Evolutionary conservation across 2,888 invertebrate species (phyloP), one percentile per base, ranked within the genome.

Genomic region (Lasioglossum vierecki): DNA sequence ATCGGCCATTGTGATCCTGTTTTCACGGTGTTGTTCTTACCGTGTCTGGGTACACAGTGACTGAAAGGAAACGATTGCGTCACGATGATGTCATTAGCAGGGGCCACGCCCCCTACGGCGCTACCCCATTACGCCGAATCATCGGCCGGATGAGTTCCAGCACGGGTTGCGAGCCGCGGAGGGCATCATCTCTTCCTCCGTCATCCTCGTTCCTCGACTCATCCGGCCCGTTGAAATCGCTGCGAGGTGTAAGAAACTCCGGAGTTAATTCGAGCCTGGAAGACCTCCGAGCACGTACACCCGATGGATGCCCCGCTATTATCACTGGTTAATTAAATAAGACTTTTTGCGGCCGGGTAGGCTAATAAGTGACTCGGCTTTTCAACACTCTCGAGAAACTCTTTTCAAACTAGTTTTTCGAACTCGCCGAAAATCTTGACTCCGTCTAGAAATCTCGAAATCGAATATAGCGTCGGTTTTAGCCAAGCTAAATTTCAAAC

Each of bases 31-130:
- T 88, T 88, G 89, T 90, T 91, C 88, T 89, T 84, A 83, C 73
- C 86, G 80, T 80, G 78, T 86, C 79, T 83, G 78, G 85, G 44
- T 80, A 73, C 79, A 80, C 88, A 85, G 86, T 83, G 82, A 86
- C 87, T 88, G 91, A 91, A 92, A 92, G 91, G 92, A 94, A 94
- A 94, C 88, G 92, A 94, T 94, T 93, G 91, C 93, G 94, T 94
- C 94, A 94, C 93, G 94, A 93, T 92, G 93, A 94, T 94, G 92
- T 94, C 93, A 94, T 94, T 94, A 94, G 93, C 89, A 84, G 83
- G 88, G 83, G 88, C 92, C 93, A 92, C 92, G 92, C 92, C 93
- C 93, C 92, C 92, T 91, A 92, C 86, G 91, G 92, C 88, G 92
- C 93, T 93, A 93, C 94, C 91, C 92, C 92, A 93, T 94, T 94